Percentiles rank a stretch among this genome's conserved stretches.
Evolutionary conservation across 1,140 invertebrate species (phyloP).

Genomic region (Drosophila funebris): DNA sequence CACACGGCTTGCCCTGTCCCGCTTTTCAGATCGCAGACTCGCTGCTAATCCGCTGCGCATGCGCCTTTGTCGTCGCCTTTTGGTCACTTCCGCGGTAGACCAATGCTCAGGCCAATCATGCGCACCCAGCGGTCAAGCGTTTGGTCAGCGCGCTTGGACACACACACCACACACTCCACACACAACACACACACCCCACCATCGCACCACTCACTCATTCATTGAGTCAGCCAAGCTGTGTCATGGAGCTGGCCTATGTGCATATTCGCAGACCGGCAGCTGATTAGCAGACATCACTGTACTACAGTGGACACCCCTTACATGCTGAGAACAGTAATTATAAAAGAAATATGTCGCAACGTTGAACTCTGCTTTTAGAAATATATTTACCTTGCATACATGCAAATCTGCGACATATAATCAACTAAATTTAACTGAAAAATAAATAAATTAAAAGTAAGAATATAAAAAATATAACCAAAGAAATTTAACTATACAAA

Average conservation of each 20-base stretch:
- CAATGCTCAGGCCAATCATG: slow-evolving; percentile 48
- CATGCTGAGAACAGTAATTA: neutral
- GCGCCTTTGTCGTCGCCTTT: slow-evolving; percentile 45
- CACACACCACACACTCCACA: neutral
- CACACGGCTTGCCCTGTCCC: neutral
- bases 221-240: neutral
- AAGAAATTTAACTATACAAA: no score
- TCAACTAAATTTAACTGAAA: no score
- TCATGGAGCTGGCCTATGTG: slow-evolving; percentile 31
- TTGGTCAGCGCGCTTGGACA: slow-evolving; percentile 20
- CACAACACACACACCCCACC: neutral
- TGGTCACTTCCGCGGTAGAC: slow-evolving; percentile 67
- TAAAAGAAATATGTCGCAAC: neutral
- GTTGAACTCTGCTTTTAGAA: no score
- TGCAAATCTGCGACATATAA: no score
- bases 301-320: neutral
- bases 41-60: slow-evolving; percentile 56
- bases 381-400: no score
- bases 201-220: neutral
- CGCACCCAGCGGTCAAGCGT: slow-evolving; percentile 68
- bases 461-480: no score
- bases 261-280: neutral
- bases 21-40: neutral
- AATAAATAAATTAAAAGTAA: no score
- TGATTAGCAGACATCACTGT: slow-evolving; percentile 18